Evolutionary conservation across 2,113 vertebrate genomes (phyloP).

Genomic region (Oncorhynchus gorbuscha): DNA sequence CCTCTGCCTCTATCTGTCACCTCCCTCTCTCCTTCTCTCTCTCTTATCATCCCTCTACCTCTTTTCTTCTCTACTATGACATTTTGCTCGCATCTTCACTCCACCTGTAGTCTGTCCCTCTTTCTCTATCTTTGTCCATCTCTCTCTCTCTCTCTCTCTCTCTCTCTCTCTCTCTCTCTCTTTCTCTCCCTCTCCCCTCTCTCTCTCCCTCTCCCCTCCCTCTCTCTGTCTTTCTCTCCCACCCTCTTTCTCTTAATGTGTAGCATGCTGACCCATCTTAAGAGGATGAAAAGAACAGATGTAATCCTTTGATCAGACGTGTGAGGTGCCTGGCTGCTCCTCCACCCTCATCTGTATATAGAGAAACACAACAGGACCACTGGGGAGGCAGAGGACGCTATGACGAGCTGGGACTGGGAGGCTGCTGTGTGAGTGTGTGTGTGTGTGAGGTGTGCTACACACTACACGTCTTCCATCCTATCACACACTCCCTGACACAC

Average conservation of each 20-base stretch:
- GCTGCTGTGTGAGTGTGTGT: not conserved
- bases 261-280: constrained; percentile 67
- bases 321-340: constrained; percentile 51
- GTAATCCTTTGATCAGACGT: constrained; percentile 71
- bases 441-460: not conserved
- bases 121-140: no score
- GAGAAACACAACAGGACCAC: constrained; percentile 28
- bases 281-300: constrained; percentile 76
- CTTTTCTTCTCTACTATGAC: no score
- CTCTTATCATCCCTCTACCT: no score
- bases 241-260: constrained; percentile 13
- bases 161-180: constrained; percentile 34
- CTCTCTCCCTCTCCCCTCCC: constrained; percentile 26
- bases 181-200: constrained; percentile 27
- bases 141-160: not conserved
- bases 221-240: constrained; percentile 9
- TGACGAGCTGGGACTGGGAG: constrained; percentile 31
- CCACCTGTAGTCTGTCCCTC: no score
- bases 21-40: not conserved
- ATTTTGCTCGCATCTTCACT: no score
- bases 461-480: not conserved
- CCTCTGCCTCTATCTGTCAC: no score
- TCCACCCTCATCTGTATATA: constrained; percentile 47
- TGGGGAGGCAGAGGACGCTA: constrained; percentile 25
- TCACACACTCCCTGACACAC: not conserved